Conservation (phyloP, 2,113 vertebrate species). For the Baryphthengus martii region DNA sequence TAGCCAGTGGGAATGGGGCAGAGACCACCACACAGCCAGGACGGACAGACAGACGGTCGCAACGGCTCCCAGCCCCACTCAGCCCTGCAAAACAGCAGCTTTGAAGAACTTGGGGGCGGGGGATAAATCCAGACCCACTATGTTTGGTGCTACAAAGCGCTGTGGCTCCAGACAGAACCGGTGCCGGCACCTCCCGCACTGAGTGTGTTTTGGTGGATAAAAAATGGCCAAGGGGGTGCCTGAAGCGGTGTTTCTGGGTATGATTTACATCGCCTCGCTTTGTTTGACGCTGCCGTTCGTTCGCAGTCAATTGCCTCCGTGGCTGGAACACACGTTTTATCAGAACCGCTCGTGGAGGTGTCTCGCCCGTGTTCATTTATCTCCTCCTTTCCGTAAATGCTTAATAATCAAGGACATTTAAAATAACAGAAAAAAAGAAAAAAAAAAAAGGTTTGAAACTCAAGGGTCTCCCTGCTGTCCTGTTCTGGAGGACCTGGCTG, state of each 20-base stretch:
- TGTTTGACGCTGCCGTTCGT: background rate
- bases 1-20: accelerated
- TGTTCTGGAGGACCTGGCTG: background rate
- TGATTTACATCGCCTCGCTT: background rate
- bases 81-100: background rate
- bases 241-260: accelerated
- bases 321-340: background rate
- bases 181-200: background rate
- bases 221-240: background rate
- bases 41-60: background rate
- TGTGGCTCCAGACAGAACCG: accelerated
- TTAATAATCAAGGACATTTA: conserved; percentile 7
- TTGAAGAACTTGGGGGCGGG: too few species aligned
- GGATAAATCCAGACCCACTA: background rate
- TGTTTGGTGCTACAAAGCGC: background rate
- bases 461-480: background rate
- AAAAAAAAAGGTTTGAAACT: background rate
- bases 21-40: accelerated
- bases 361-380: background rate
- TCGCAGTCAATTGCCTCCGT: background rate
- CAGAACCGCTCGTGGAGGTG: background rate
- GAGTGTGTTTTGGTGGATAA: background rate
- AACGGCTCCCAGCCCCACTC: background rate
- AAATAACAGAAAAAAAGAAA: background rate
- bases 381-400: background rate